A percentile compares a stretch with the other conserved stretches of the same genome.
Evolutionary conservation across 2,888 invertebrate species (phyloP).

Genomic region (Timandra comae): DNA sequence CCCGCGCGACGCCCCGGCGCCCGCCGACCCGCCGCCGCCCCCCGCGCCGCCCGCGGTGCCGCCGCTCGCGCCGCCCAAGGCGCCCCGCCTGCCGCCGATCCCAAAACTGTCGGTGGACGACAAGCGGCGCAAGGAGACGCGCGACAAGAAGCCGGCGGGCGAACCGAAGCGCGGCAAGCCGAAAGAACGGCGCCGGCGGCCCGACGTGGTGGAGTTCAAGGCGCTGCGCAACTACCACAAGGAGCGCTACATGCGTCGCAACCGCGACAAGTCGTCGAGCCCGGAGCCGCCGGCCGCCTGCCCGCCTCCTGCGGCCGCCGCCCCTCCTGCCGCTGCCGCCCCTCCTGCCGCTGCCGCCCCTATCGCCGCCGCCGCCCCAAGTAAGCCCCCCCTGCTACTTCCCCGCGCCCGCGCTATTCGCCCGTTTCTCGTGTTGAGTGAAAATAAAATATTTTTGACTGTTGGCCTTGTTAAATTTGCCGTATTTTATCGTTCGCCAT

Average conservation of each 20-base stretch:
- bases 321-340: conserved; percentile 25
- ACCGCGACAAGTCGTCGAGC: conserved; percentile 78
- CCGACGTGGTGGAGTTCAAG: conserved; percentile 67
- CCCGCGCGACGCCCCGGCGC: conserved; percentile 39
- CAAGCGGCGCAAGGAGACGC: conserved; percentile 4
- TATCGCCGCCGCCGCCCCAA: conserved; percentile 45
- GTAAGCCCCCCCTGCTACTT: conserved; percentile 70
- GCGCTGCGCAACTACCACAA: conserved; percentile 75
- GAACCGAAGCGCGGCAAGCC: conserved; percentile 18
- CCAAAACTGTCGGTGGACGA: conserved; percentile 3
- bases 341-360: too few relatives aligned
- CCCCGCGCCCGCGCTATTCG: conserved; percentile 33
- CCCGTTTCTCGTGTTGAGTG: conserved; percentile 43
- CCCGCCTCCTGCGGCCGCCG: conserved; percentile 15
- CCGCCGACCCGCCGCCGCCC: conserved; percentile 59
- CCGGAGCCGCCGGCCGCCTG: conserved; percentile 50
- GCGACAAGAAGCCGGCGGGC: conserved; percentile 29
- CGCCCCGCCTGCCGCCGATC: conserved; percentile 1
- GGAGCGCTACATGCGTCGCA: conserved; percentile 81
- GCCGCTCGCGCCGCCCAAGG: conserved; percentile 11
- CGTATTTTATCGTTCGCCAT: conserved; percentile 41
- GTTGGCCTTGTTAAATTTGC: conserved; percentile 57
- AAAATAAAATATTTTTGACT: conserved; percentile 68
- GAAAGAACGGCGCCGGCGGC: not conserved
- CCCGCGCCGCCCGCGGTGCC: conserved; percentile 53